Evolutionary conservation across 2,888 invertebrate genomes (phyloP), one percentile per base, ranked within the genome.

Genomic region (Norana najaformis): DNA sequence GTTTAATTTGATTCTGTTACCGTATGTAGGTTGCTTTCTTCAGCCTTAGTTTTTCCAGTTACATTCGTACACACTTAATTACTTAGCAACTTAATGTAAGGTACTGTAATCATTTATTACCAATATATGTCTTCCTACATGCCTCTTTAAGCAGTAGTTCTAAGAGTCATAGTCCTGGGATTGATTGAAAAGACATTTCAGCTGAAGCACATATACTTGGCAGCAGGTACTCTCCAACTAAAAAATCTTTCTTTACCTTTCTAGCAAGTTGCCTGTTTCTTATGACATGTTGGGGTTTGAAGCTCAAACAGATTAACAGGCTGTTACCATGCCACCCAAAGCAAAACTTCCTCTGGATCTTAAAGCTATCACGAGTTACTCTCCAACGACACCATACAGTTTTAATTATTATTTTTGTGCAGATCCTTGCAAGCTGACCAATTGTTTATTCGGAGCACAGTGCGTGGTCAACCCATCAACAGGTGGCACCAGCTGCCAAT

Each of bases 401-500:
- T n/a, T 69, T 8, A n/a, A 69, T 69, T 69, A n/a, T 69, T 69
- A 53, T n/a, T 69, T 30, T 69, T 30, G 30, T 30, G 69, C 69
- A 69, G 97, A 97, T 93, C 97, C 97, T 0, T 97, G 97, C 94
- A 95, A 96, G 88, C 96, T 96, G 91, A 96, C 96, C 92, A 95
- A 96, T 34, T 97, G 97, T 94, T 96, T 96, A 91, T 96, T 96
- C 92, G 97, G 97, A 1, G 96, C 97, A 1, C 95, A 96, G 89
- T 97, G 97, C 94, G 96, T 96, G 90, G 93, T 95, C 88, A 95
- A 95, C 38, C 94, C 95, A 90, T 97, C 97, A 95, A 97, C 97
- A 82, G 96, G 96, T 90, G 96, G 96, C 90, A 96, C 97, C 93
- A 96, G 96, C 94, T 97, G 97, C 95, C 96, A 97, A 94, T 97